A percentile compares a stretch with the other conserved stretches of the same genome.
Conservation (phyloP, 2,797 vertebrate genomes). For the Australoheros facetus region DNA sequence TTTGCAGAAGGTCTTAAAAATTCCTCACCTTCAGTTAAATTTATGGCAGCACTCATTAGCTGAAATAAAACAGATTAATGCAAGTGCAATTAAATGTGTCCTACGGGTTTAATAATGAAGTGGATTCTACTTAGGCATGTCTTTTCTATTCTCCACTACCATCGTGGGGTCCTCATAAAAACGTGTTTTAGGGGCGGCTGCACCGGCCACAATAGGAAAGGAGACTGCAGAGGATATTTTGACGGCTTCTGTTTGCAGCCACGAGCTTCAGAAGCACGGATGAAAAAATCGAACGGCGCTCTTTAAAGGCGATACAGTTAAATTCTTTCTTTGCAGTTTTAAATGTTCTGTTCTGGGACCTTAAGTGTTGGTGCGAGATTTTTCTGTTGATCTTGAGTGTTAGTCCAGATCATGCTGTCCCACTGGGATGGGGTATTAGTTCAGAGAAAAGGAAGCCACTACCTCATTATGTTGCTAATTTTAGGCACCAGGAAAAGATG, state of each 20-base stretch:
- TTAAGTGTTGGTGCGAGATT: slow-evolving; percentile 71
- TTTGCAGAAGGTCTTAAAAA: slow-evolving; percentile 84
- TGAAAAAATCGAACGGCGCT: neutral
- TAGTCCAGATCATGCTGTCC: slow-evolving; percentile 78
- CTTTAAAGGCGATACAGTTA: neutral
- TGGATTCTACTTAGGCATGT: slow-evolving; percentile 74
- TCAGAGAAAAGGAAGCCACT: slow-evolving; percentile 83
- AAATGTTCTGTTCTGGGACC: slow-evolving; percentile 52
- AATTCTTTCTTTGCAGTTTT: slow-evolving; percentile 30
- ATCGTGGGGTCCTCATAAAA: slow-evolving; percentile 62
- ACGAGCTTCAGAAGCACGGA: slow-evolving; percentile 17
- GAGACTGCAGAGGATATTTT: slow-evolving; percentile 41
- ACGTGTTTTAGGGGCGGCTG: slow-evolving; percentile 44
- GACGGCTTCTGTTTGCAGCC: slow-evolving; percentile 38
- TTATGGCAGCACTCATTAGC: slow-evolving; percentile 84
- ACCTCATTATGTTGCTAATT: slow-evolving; percentile 85
- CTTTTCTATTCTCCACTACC: slow-evolving; percentile 66
- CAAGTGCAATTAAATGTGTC: slow-evolving; percentile 83
- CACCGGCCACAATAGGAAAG: slow-evolving; percentile 41
- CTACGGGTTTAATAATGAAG: slow-evolving; percentile 77
- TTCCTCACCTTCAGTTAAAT: slow-evolving; percentile 87
- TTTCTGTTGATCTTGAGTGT: slow-evolving; percentile 78
- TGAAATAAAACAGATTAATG: slow-evolving; percentile 87
- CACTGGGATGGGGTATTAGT: slow-evolving; percentile 78
- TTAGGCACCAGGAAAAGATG: slow-evolving; percentile 85